phyloP scores from a whole-genome alignment of 2,113 vertebrate species.

The Procapra przewalskii region DNA sequence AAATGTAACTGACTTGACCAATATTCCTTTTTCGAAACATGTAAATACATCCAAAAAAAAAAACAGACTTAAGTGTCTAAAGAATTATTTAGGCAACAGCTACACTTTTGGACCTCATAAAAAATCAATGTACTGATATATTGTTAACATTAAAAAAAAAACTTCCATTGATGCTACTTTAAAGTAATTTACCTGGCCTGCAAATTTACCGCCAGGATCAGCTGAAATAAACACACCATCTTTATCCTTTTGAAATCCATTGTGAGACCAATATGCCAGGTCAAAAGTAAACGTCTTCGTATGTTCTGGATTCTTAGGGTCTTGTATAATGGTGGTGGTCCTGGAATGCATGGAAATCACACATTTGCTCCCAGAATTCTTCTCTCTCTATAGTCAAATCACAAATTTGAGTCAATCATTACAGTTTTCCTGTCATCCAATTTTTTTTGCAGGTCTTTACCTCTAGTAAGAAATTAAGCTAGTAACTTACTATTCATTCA shows the following conservation, averaged over 20 bases:
- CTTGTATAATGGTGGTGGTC: slow-evolving; percentile 81
- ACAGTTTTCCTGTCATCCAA: neutral
- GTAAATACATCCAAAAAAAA: neutral
- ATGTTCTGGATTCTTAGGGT: slow-evolving; percentile 79
- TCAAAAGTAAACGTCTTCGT: slow-evolving; percentile 84
- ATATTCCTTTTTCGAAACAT: neutral
- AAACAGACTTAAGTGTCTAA: neutral
- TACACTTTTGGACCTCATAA: neutral
- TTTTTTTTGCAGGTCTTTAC: neutral
- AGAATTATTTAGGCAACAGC: neutral
- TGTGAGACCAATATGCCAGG: slow-evolving; percentile 84
- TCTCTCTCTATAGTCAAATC: slow-evolving; percentile 79
- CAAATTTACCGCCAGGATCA: slow-evolving; percentile 80
- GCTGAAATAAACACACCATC: slow-evolving; percentile 79
- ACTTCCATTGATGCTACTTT: neutral
- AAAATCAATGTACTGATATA: neutral
- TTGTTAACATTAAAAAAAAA: neutral
- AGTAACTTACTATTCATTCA: neutral
- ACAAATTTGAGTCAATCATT: neutral
- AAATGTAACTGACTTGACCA: neutral
- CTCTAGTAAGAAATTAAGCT: neutral
- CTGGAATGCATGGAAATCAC: slow-evolving; percentile 83
- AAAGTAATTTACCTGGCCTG: slow-evolving; percentile 83
- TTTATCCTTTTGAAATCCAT: slow-evolving; percentile 79
- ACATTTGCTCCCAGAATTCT: slow-evolving; percentile 83